Evolutionary conservation across 2,797 vertebrate species (phyloP), one percentile per base, ranked within the genome.

Genomic region (Limosa lapponica): DNA sequence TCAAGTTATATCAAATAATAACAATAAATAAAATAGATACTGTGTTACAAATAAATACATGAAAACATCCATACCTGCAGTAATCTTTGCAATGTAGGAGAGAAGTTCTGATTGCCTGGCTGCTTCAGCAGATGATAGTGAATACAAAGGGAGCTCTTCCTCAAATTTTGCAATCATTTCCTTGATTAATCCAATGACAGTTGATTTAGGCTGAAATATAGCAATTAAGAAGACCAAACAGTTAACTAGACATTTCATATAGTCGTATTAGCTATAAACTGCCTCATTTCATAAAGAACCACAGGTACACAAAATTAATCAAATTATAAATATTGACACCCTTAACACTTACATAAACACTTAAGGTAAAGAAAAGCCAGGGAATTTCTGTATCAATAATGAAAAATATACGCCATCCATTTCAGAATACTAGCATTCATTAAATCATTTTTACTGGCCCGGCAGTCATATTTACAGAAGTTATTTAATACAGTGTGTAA

Each of bases 141-240:
- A 97, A 61, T 98, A 98, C 39, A 99, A 94, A 4, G 99, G 99
- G 24, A 99, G 99, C 37, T 99, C 99, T 89, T 99, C 98, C 95
- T 99, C 98, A 98, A 99, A 99, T 95, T 99, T 99, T 62, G 95
- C 62, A 55, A 97, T 98, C 99, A 99, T 99, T 98, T 99, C 99
- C 72, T 94, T 97, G 96, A 99, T 97, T 87, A 99, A 98, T 44
- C 96, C 97, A 77, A 97, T 97, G 43, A 99, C 97, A 13, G 98
- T 98, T 20, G 99, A 99, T 93, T 99, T 99, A 62, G 99, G 99
- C 99, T 99, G 93, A 66, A 97, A 98, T 34, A 97, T 1, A 97
- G 27, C 90, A 95, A 91, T 11, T 62, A 8, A 93, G 28, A 52
- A 82, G 39, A 73, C 28, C 82, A 51, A 82, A 73, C 8, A 90